These are phyloP conservation scores for Sanderia malayensis DNA, from an alignment of 30 jellyfish, hydroid and myxozoan species.

Conservation along the genomic window DNA sequence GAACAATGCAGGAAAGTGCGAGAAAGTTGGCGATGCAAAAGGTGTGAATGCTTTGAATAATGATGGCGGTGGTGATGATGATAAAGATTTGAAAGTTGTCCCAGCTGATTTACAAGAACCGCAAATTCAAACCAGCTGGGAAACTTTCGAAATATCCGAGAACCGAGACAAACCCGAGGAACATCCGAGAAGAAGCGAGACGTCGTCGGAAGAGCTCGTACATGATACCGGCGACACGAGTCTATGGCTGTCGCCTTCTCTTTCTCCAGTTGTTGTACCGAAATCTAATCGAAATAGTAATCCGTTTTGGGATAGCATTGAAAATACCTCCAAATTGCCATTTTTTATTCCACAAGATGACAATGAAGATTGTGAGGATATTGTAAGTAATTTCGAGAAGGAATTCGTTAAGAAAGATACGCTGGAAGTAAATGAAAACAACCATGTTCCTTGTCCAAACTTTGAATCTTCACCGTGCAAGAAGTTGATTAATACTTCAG, in stretches of 20 bases:
- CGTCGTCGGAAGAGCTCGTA: not conserved
- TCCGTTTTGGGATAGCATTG: conserved; percentile 43
- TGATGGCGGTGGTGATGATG: not conserved
- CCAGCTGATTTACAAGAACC: not conserved
- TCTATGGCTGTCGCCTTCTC: conserved; percentile 42
- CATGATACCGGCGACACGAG: not conserved
- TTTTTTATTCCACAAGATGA: not conserved
- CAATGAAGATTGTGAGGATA: not conserved
- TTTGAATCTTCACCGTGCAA: not conserved
- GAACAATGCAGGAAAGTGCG: not conserved
- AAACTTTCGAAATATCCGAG: not conserved
- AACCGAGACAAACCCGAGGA: not conserved
- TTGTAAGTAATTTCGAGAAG: not conserved
- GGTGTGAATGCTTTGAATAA: not conserved
- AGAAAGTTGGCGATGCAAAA: not conserved
- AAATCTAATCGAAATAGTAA: conserved; percentile 8
- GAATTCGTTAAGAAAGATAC: not conserved
- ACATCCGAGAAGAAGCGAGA: not conserved
- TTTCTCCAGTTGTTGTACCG: conserved; percentile 12
- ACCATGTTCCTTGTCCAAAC: not conserved
- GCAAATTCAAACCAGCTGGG: not conserved
- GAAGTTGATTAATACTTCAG: not conserved
- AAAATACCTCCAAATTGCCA: conserved; percentile 16
- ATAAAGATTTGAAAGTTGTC: too few relatives aligned
- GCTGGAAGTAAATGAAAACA: not conserved